A percentile compares a stretch with the other conserved stretches of the same genome.
These are phyloP conservation scores for Hymenochirus boettgeri DNA, from an alignment of 2,113 vertebrate species.

Conservation along the genomic window DNA sequence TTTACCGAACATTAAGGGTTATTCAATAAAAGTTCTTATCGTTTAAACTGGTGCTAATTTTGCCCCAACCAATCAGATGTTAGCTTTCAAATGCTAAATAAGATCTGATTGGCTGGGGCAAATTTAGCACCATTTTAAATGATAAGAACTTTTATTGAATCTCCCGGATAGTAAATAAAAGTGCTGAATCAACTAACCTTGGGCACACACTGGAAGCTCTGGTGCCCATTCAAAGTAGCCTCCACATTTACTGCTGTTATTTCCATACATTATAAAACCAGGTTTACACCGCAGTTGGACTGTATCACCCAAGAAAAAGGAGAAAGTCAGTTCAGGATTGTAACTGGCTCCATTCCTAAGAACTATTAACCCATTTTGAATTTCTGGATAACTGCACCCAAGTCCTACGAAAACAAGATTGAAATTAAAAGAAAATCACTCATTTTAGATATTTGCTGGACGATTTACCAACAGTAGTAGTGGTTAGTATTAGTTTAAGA, in stretches of 20 bases:
- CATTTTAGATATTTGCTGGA: too few species aligned
- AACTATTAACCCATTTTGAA: not conserved
- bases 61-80: too few species aligned
- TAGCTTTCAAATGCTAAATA: too few species aligned
- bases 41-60: too few species aligned
- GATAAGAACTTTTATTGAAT: too few species aligned
- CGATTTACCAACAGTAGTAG: too few species aligned
- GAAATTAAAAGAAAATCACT: too few species aligned
- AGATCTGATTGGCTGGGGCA: too few species aligned
- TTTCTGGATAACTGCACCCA: slow-evolving; percentile 6
- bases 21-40: too few species aligned
- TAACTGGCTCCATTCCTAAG: not conserved
- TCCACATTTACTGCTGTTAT: not conserved
- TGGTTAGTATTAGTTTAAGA: too few species aligned
- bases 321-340: not conserved
- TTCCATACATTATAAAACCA: not conserved
- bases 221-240: not conserved
- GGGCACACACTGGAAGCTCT: not conserved
- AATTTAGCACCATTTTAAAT: too few species aligned
- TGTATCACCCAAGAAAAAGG: not conserved
- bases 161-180: too few species aligned
- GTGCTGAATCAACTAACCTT: not conserved
- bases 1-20: not conserved
- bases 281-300: not conserved
- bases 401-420: not conserved